Percentiles rank a stretch among this genome's conserved stretches.
Evolutionary conservation across 2,888 invertebrate species (phyloP).

Genomic region (Pedicia rivosa): DNA sequence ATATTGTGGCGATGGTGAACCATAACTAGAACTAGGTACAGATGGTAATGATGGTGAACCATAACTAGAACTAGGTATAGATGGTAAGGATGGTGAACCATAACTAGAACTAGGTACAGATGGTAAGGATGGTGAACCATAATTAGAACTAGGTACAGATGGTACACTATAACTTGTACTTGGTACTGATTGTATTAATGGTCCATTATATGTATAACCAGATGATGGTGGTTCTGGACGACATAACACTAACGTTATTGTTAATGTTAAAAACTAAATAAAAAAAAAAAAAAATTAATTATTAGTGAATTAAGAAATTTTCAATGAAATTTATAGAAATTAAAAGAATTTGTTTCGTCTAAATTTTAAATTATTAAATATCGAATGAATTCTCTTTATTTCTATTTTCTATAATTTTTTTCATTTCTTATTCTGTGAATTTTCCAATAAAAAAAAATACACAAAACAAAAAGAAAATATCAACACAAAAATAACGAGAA

Average conservation of each 20-base stretch:
- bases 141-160: constrained; percentile 25
- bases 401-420: too few relatives aligned
- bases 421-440: too few relatives aligned
- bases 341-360: too few relatives aligned
- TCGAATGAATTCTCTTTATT: too few relatives aligned
- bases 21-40: constrained; percentile 29
- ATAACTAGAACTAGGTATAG: constrained; percentile 27
- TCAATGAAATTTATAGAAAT: too few relatives aligned
- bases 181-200: constrained; percentile 33
- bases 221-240: constrained; percentile 15
- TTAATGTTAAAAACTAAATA: neutral
- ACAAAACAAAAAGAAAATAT: too few relatives aligned
- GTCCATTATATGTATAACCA: constrained; percentile 19
- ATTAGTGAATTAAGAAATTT: too few relatives aligned
- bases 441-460: too few relatives aligned
- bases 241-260: constrained; percentile 14
- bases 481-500: too few relatives aligned
- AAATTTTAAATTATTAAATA: too few relatives aligned
- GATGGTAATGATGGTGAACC: constrained; percentile 40
- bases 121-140: constrained; percentile 38
- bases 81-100: constrained; percentile 7
- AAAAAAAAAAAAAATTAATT: too few relatives aligned
- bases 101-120: constrained; percentile 8
- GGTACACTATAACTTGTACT: constrained; percentile 8
- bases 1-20: constrained; percentile 43